phyloP scores from a whole-genome alignment of 2,888 invertebrate genomes.

The Homarus gammarus region DNA sequence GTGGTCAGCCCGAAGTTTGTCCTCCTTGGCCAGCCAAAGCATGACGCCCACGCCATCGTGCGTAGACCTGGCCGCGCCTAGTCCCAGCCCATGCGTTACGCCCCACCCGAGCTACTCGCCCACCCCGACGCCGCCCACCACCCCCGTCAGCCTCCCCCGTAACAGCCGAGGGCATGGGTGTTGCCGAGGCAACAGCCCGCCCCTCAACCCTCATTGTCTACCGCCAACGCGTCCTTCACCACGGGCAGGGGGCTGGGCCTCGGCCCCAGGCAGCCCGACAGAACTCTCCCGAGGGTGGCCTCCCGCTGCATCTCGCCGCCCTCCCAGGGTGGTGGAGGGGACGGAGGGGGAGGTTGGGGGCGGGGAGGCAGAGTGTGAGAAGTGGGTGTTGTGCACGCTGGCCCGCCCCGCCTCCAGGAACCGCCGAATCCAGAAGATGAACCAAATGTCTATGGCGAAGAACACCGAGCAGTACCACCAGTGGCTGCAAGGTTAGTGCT shows the following conservation, averaged over 20 bases:
- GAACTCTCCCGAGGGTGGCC: background rate
- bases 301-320: background rate
- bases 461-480: constrained; percentile 51
- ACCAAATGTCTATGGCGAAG: constrained; percentile 44
- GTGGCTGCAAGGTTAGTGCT: constrained; percentile 57
- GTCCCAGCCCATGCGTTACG: background rate
- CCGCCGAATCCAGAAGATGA: constrained; percentile 27
- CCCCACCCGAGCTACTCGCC: background rate
- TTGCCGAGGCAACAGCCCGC: background rate
- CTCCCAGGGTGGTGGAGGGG: background rate
- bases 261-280: constrained; percentile 30
- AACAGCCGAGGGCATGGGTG: background rate
- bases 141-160: background rate
- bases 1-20: background rate
- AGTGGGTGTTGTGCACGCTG: constrained; percentile 52
- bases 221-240: no score
- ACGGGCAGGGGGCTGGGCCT: background rate
- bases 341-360: no score
- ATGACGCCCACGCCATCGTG: constrained; percentile 20
- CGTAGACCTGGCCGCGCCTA: background rate
- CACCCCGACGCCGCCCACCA: constrained; percentile 42
- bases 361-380: background rate
- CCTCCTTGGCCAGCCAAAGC: background rate
- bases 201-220: background rate
- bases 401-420: constrained; percentile 9